Evolutionary conservation across 2,113 vertebrate species (phyloP).

Genomic region (Chunga burmeisteri): DNA sequence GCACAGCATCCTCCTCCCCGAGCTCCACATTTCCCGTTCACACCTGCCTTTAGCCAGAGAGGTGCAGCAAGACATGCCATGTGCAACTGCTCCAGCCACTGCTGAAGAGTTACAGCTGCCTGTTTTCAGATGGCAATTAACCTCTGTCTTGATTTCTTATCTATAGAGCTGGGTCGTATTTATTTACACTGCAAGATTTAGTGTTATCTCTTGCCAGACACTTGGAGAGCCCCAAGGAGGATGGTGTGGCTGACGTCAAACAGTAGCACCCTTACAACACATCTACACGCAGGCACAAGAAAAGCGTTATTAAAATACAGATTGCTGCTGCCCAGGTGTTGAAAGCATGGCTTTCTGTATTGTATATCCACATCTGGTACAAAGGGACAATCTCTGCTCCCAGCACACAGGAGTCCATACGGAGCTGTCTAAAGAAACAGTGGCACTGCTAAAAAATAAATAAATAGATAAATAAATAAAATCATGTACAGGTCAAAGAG

Average conservation of each 20-base stretch:
- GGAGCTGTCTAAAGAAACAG: not conserved
- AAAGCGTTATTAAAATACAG: not conserved
- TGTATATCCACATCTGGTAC: not conserved
- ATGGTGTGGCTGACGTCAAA: not conserved
- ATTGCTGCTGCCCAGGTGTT: not conserved
- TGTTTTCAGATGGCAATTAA: not conserved
- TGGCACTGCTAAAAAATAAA: not conserved
- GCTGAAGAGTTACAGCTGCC: not conserved
- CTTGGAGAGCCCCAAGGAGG: not conserved
- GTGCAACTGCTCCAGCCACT: not conserved
- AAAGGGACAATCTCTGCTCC: not conserved
- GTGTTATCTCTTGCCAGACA: not conserved
- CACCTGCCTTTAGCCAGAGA: not conserved
- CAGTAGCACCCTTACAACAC: not conserved
- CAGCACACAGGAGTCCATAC: rapidly evolving
- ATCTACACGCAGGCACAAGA: not conserved
- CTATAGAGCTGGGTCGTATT: not conserved
- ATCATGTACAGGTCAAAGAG: not conserved
- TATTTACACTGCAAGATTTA: not conserved
- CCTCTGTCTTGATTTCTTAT: not conserved
- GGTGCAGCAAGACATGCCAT: not conserved
- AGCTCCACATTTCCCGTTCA: not conserved
- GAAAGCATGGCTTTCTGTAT: not conserved
- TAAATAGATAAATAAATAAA: not conserved
- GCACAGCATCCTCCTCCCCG: not conserved